These are phyloP conservation scores for Ornithoptera alexandrae DNA, from an alignment of 2,888 invertebrate genomes.

Conservation along the genomic window DNA sequence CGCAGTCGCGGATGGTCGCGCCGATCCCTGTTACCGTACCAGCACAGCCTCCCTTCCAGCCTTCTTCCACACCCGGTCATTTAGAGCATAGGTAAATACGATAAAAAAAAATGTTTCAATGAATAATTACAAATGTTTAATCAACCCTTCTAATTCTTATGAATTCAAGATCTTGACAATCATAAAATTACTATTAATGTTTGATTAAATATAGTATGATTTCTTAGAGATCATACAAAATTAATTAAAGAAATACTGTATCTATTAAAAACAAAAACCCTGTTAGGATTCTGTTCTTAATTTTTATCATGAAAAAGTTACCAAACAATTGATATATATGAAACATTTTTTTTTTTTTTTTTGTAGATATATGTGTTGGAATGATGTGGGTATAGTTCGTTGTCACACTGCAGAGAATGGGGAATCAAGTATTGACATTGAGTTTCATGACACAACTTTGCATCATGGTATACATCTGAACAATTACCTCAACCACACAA, in stretches of 20 bases:
- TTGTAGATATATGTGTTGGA: constrained; percentile 90
- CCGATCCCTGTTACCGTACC: constrained; percentile 69
- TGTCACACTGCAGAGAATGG: constrained; percentile 86
- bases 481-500: constrained; percentile 90
- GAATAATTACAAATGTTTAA: neutral
- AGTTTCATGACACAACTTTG: constrained; percentile 94
- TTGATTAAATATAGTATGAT: too few relatives aligned
- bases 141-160: neutral
- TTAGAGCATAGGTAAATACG: constrained; percentile 85
- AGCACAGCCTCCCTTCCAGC: constrained; percentile 93
- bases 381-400: constrained; percentile 93
- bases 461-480: constrained; percentile 94
- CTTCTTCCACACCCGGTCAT: constrained; percentile 91
- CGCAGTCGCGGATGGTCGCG: constrained; percentile 45
- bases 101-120: neutral
- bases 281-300: too few relatives aligned
- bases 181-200: too few relatives aligned
- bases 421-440: constrained; percentile 93
- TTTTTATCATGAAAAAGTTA: too few relatives aligned
- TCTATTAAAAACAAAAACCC: too few relatives aligned
- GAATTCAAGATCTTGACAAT: too few relatives aligned
- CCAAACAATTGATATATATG: neutral
- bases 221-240: too few relatives aligned
- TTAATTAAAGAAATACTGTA: too few relatives aligned
- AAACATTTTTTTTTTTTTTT: neutral